Evolutionary conservation across 2,113 vertebrate species (phyloP).

Genomic region (Cottus gobio): DNA sequence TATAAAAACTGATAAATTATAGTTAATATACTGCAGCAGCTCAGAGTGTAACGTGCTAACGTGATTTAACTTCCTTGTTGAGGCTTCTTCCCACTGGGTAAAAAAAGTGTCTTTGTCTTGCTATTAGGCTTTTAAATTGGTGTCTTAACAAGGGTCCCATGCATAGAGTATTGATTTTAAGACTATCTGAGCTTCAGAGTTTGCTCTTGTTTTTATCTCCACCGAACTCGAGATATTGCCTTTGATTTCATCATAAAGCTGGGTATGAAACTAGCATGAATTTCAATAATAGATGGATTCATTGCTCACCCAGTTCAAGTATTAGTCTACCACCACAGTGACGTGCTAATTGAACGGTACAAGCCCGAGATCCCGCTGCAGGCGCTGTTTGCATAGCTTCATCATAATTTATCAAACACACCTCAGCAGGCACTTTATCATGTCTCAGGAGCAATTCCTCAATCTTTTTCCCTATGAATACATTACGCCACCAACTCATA

Average conservation of each 20-base stretch:
- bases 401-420: constrained; percentile 71
- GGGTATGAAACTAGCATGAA: constrained; percentile 8
- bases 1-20: constrained; percentile 12
- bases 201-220: not conserved
- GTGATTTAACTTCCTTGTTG: not conserved
- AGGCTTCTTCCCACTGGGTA: not conserved
- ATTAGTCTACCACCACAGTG: constrained; percentile 15
- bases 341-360: constrained; percentile 59
- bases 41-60: not conserved
- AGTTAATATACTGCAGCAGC: not conserved
- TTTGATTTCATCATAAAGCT: constrained; percentile 41
- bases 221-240: not conserved
- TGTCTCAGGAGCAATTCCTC: constrained; percentile 60
- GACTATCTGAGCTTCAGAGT: not conserved
- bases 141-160: not conserved
- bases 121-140: not conserved
- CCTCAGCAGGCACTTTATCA: constrained; percentile 64
- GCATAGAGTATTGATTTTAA: constrained; percentile 8
- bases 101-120: not conserved
- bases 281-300: constrained; percentile 40
- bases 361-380: constrained; percentile 38
- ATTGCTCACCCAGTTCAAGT: constrained; percentile 28
- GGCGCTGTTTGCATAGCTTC: constrained; percentile 60
- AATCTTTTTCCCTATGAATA: constrained; percentile 67
- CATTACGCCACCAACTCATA: constrained; percentile 55